Conservation (phyloP, 1,140 invertebrate genomes). For the Heliconius congener region DNA sequence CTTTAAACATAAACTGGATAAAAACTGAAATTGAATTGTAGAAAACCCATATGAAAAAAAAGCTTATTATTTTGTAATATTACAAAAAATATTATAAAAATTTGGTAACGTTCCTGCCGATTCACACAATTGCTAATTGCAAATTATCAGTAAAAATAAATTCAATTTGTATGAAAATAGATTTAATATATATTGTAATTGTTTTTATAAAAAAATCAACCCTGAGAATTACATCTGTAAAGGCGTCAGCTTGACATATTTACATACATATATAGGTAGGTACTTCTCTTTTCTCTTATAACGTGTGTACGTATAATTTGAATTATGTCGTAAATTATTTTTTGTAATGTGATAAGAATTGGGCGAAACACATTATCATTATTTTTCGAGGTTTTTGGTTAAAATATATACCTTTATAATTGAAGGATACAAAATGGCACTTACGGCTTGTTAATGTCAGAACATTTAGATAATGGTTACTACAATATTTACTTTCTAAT, state of each 20-base stretch:
- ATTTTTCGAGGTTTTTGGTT: slow-evolving; percentile 12
- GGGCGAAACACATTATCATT: slow-evolving; percentile 15
- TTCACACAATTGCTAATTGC: no score
- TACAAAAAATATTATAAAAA: no score
- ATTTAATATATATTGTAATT: neutral
- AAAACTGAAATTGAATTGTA: no score
- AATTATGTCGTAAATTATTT: neutral
- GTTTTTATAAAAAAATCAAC: neutral
- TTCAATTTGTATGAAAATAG: no score
- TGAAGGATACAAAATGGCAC: neutral
- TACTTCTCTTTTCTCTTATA: neutral
- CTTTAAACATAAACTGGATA: no score
- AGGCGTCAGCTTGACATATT: neutral
- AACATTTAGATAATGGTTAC: neutral
- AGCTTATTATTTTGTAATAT: no score
- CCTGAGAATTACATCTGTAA: neutral
- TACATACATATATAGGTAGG: neutral
- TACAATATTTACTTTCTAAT: slow-evolving; percentile 9
- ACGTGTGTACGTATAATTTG: neutral
- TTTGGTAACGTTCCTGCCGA: no score
- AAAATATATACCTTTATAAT: neutral
- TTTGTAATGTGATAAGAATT: slow-evolving; percentile 15
- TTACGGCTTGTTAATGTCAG: neutral
- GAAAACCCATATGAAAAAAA: no score
- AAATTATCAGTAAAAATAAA: no score